Base-by-base conservation (phyloP, 1,140 invertebrate species). In the Pomacea maculata region DNA sequence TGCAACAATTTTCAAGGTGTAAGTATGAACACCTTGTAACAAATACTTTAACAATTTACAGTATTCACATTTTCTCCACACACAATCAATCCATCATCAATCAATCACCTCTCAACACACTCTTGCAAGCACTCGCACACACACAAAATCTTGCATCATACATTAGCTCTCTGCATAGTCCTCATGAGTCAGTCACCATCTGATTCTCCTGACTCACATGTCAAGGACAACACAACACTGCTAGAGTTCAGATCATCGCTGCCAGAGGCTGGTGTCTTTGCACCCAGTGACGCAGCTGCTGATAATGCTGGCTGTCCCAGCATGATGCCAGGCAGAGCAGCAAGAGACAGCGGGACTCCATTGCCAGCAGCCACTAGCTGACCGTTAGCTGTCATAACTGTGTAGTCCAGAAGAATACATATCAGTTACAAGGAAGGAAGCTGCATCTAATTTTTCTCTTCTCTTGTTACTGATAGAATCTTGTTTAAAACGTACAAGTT, bases 381-480 rank as follows among this genome's bases (percentile, higher is more conserved):
- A 61, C 85, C 85, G 75, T 84, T 83, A 63, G 81, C 65, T 75
- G 82, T 83, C 25, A 85, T 74, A 78, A 84, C 85, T 84, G 78
- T 8, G 1, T 8, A 17, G 57, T 61, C 1, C 57, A 61, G 57
- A 61, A 61, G 15, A 45, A 45, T 45, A 45, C 34, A 45, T 45
- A 45, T 25, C 25, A 25, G 3, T 45, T 45, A 61, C 57, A 61
- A 61, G 8, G 9, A 61, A 61, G 57, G 15, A 61, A 61, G 15
- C 57, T 61, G 15, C 1, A 9, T 61, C 11, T 61, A 2, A 61
- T 61, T 14, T 61, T 14, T 61, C 57, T 61, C 57, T 61, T 61
- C 57, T 61, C 11, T 11, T 61, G 57, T 17, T 14, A 17, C 57
- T 61, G 57, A 1, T 17, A 61, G 57, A 61, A 61, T 4, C 1